These are phyloP conservation scores for Chloroceryle aenea DNA, from an alignment of 2,113 vertebrate species.

Conservation along the genomic window DNA sequence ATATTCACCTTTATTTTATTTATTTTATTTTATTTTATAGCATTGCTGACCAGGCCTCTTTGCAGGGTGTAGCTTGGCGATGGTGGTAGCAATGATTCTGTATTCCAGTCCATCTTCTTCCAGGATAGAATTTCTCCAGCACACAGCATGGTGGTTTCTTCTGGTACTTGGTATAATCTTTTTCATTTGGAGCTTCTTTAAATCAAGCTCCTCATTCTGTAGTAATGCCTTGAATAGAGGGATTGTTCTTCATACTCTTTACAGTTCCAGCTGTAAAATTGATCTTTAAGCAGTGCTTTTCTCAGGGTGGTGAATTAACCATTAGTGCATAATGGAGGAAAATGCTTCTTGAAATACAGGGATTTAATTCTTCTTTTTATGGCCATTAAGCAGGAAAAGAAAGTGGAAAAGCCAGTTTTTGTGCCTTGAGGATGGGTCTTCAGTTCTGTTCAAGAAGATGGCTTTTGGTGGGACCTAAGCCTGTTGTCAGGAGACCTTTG, in stretches of 20 bases:
- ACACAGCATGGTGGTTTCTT: rapidly evolving
- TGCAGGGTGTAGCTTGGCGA: background rate
- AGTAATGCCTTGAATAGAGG: background rate
- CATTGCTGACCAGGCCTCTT: background rate
- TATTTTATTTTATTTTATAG: background rate
- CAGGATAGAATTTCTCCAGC: rapidly evolving
- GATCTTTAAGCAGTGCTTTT: background rate
- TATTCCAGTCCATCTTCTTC: rapidly evolving
- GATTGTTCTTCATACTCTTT: background rate
- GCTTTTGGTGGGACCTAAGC: background rate
- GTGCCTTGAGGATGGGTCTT: background rate
- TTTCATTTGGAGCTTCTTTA: background rate
- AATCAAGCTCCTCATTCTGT: background rate
- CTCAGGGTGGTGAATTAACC: background rate
- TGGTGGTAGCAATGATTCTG: background rate
- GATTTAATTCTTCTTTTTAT: background rate
- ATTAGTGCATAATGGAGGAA: background rate
- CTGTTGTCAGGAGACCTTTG: background rate
- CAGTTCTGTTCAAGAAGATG: background rate
- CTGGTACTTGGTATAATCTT: background rate
- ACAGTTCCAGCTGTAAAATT: background rate
- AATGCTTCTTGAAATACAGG: background rate
- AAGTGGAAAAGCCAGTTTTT: background rate
- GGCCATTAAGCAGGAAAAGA: background rate
- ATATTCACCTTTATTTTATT: too few species aligned